These are phyloP conservation scores for Bursaphelenchus mucronatus DNA, from an alignment of 1,140 invertebrate genomes.

Conservation along the genomic window DNA sequence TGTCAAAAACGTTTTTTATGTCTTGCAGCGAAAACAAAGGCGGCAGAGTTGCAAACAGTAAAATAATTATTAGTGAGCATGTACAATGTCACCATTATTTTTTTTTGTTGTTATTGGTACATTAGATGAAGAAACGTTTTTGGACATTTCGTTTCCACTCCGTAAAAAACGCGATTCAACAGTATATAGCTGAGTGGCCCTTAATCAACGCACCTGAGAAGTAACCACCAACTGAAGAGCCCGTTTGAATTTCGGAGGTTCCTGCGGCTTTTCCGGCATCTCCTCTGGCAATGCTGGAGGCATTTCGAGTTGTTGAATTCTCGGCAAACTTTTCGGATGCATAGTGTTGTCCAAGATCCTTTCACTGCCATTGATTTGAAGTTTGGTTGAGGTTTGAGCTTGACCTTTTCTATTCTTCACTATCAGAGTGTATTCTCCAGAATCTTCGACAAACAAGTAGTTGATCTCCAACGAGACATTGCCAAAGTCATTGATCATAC, in stretches of 20 bases:
- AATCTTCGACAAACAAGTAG: slow-evolving; percentile 83
- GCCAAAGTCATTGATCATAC: slow-evolving; percentile 73
- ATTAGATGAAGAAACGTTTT: no score
- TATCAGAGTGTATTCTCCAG: slow-evolving; percentile 83
- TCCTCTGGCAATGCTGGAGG: slow-evolving; percentile 69
- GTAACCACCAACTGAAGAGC: no score
- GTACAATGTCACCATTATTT: no score
- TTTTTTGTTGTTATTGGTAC: no score
- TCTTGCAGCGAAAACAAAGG: no score
- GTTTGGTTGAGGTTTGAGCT: slow-evolving; percentile 74
- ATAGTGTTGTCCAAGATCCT: slow-evolving; percentile 85
- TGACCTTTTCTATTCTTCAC: slow-evolving; percentile 76
- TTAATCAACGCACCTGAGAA: no score
- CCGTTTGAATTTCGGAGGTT: slow-evolving; percentile 72
- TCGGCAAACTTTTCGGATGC: slow-evolving; percentile 81
- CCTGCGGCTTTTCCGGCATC: slow-evolving; percentile 43
- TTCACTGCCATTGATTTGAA: slow-evolving; percentile 62
- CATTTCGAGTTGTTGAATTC: slow-evolving; percentile 72
- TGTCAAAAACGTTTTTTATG: no score
- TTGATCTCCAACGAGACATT: slow-evolving; percentile 85
- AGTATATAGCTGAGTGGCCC: no score
- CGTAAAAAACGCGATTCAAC: no score
- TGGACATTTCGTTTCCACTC: no score
- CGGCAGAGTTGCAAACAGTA: no score
- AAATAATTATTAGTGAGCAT: no score